A percentile compares a stretch with the other conserved stretches of the same genome.
Conservation (phyloP, 2,113 vertebrate genomes). For the Spermophilus dauricus region DNA sequence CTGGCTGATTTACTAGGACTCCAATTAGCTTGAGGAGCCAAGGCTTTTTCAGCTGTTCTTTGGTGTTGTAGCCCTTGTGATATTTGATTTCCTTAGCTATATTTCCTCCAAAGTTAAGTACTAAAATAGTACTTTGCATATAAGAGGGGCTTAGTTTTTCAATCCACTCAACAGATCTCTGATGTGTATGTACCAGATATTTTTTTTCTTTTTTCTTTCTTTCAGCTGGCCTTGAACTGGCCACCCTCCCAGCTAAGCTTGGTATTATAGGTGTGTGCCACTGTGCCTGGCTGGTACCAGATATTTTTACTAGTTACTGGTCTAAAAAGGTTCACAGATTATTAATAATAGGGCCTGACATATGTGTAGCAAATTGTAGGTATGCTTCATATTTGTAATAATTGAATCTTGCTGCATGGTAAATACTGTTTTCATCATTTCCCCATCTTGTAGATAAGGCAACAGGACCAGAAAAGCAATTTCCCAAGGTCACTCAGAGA, state of each 20-base stretch:
- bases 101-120: too few species aligned
- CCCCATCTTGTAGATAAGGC: background rate
- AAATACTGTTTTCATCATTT: background rate
- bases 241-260: background rate
- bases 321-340: background rate
- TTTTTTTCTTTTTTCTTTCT: background rate
- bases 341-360: background rate
- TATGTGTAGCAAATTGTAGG: background rate
- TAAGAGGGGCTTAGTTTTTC: background rate
- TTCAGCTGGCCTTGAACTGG: background rate
- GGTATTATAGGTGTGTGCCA: background rate
- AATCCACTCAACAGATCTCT: background rate
- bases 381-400: background rate
- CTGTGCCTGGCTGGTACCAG: too few species aligned
- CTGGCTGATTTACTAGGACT: too few species aligned
- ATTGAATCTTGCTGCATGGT: background rate
- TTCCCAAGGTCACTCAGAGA: background rate
- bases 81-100: too few species aligned
- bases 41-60: too few species aligned
- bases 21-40: too few species aligned
- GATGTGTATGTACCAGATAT: background rate
- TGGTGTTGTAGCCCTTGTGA: too few species aligned
- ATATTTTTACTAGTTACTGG: background rate
- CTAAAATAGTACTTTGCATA: background rate
- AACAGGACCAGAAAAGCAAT: background rate